Conservation (phyloP, 2,888 invertebrate genomes). For the Synergus itoensis region DNA sequence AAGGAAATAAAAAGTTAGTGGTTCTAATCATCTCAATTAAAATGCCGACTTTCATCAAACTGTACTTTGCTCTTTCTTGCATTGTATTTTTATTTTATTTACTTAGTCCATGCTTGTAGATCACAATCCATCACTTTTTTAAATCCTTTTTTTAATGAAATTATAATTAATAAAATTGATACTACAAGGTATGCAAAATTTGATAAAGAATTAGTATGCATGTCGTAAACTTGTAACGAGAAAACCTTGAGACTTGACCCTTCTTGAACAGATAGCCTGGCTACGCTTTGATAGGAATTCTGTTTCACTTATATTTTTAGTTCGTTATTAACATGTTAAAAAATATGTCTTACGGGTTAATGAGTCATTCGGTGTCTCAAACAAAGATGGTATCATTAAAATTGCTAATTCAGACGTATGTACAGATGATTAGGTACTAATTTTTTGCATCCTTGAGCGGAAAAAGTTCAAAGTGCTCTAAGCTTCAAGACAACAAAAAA, state of each 20-base stretch:
- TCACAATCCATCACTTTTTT: too few relatives aligned
- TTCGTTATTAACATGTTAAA: constrained; percentile 10
- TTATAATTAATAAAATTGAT: too few relatives aligned
- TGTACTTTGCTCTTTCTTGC: too few relatives aligned
- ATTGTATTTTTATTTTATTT: too few relatives aligned
- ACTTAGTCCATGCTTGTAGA: too few relatives aligned
- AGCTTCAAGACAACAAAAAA: not conserved
- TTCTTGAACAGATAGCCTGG: constrained; percentile 48
- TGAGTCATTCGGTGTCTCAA: constrained; percentile 6
- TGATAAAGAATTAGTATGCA: constrained; percentile 11
- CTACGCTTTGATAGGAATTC: constrained; percentile 46
- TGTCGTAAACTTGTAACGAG: constrained; percentile 39
- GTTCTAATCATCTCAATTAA: too few relatives aligned
- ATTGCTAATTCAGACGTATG: not conserved
- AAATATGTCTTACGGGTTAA: constrained; percentile 26
- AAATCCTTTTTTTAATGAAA: too few relatives aligned
- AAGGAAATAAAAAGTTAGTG: too few relatives aligned
- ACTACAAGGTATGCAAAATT: not conserved
- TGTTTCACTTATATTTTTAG: constrained; percentile 46
- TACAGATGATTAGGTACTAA: not conserved
- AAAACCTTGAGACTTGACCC: constrained; percentile 58
- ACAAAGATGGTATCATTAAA: not conserved
- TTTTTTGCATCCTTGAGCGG: not conserved
- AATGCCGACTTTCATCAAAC: too few relatives aligned
- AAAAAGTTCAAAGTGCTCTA: not conserved